phyloP scores from a whole-genome alignment of 2,888 invertebrate genomes.

The Azorinus chamasolen region DNA sequence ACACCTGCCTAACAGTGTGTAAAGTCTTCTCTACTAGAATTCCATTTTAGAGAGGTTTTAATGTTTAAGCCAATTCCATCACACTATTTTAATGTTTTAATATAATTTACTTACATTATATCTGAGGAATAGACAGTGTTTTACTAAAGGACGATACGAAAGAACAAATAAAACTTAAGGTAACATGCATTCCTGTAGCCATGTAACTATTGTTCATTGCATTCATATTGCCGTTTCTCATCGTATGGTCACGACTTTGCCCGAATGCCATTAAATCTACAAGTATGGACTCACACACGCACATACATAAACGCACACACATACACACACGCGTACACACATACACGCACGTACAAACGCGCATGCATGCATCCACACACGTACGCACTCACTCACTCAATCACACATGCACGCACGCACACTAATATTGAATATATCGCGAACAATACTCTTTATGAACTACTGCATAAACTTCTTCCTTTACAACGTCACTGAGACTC shows the following conservation, averaged over 20 bases:
- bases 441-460: constrained; percentile 82
- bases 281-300: no score
- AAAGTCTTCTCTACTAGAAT: no score
- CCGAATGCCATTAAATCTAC: no score
- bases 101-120: constrained; percentile 73
- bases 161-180: constrained; percentile 78
- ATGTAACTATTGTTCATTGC: constrained; percentile 83
- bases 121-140: constrained; percentile 60
- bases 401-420: constrained; percentile 49
- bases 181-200: constrained; percentile 81
- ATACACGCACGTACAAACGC: no score
- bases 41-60: no score
- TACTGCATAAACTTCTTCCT: constrained; percentile 84
- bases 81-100: constrained; percentile 77
- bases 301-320: no score
- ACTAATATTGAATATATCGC: constrained; percentile 67
- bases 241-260: constrained; percentile 75
- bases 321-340: no score
- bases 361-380: no score
- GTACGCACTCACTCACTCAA: no score
- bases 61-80: constrained; percentile 72
- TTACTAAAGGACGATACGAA: constrained; percentile 54
- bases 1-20: no score
- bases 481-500: constrained; percentile 82
- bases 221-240: constrained; percentile 82